Evolutionary conservation across 2,113 vertebrate genomes (phyloP), one percentile per base, ranked within the genome.

Genomic region (Arizona elegans): DNA sequence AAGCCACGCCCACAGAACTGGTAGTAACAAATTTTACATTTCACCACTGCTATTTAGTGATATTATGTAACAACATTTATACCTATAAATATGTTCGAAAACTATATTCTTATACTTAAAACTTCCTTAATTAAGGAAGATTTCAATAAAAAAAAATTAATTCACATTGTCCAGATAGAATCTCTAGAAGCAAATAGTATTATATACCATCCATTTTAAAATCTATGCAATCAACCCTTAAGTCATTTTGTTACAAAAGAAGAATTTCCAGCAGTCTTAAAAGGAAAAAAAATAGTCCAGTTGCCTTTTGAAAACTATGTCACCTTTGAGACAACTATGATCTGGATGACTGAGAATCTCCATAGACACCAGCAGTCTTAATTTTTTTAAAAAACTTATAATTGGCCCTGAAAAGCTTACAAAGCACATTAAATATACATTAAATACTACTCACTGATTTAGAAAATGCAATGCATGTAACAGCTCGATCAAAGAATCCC

Each of bases 401-500:
- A 6, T 8, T 38, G 43, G 10, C 43, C 33, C 24, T 38, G 1
- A 33, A n/a, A 88, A 33, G 47, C 47, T 65, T n/a, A 75, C 21
- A 26, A 47, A 55, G 59, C 38, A n/a, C 19, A 33, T 90, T 8
- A 59, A 90, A 54, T 90, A 58, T n/a, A 87, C 13, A 87, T 75
- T 13, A 54, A 43, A 62, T 33, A 26, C 12, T n/a, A 97, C 99
- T 98, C 97, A 99, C 99, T 91, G 99, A 99, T 95, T 99, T 99
- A 26, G 99, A 99, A 96, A 99, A 99, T 21, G 99, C 98, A 90
- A 99, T 98, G 95, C 99, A 99, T 93, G 98, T 98, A 91, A 99
- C 97, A 0, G 98, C 99, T 59, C 99, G 97, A 96, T 99, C 99
- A 86, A 99, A 99, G 96, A 99, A 99, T 0, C 99, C 99, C 24